Evolutionary conservation across 2,888 invertebrate species (phyloP).

Genomic region (Tachina grossa): DNA sequence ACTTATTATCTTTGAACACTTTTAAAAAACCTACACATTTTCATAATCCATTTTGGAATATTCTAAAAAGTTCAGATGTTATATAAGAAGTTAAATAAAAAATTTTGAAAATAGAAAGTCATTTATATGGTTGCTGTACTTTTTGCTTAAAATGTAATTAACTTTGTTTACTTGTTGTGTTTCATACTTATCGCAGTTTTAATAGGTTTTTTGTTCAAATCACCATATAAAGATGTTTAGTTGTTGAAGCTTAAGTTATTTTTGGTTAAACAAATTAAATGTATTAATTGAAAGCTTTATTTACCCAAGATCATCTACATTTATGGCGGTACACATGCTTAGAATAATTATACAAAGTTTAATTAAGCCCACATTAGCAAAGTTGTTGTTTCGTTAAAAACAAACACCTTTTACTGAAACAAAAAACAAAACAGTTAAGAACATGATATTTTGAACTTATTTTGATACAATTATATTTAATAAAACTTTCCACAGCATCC

Average conservation of each 20-base stretch:
- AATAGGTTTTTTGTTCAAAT: background rate
- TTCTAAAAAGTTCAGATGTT: background rate
- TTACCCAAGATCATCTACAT: background rate
- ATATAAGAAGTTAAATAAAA: background rate
- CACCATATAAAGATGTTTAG: slow-evolving; percentile 16
- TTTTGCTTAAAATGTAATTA: background rate
- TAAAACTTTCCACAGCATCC: too few species aligned
- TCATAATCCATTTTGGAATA: background rate
- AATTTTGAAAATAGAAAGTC: slow-evolving; percentile 7
- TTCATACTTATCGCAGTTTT: slow-evolving; percentile 3
- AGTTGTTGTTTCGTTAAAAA: background rate
- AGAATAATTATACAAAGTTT: slow-evolving; percentile 8
- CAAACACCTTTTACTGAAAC: background rate
- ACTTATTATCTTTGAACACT: too few species aligned
- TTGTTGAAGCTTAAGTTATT: background rate
- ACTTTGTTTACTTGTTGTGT: background rate
- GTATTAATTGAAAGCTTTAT: slow-evolving; percentile 27
- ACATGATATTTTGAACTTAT: background rate
- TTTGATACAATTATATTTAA: too few species aligned
- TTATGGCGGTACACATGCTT: slow-evolving; percentile 18
- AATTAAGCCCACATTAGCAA: background rate
- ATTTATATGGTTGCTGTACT: background rate
- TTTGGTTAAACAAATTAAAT: slow-evolving; percentile 14
- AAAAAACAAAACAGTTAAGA: background rate
- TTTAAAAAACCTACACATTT: too few species aligned